A percentile compares a stretch with the other conserved stretches of the same genome.
These are phyloP conservation scores for Araneus ventricosus DNA, from an alignment of 1,140 invertebrate species.

Conservation along the genomic window DNA sequence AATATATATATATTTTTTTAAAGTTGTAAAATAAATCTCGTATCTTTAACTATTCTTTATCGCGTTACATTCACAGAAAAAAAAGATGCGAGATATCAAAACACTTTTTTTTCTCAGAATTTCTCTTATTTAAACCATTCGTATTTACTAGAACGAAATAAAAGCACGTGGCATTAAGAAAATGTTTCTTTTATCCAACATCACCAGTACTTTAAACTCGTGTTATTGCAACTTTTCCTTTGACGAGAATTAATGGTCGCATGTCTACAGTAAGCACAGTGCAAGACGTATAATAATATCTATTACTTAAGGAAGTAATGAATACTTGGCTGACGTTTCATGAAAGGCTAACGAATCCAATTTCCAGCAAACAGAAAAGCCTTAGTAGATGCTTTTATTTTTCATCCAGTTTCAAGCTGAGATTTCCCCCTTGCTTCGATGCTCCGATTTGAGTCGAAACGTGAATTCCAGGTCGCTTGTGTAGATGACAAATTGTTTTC, in stretches of 20 bases:
- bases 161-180: neutral
- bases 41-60: too few relatives aligned
- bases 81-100: too few relatives aligned
- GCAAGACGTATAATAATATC: neutral
- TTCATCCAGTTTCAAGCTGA: neutral
- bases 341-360: slow-evolving; percentile 31
- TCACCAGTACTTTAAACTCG: neutral
- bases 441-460: neutral
- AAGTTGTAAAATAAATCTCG: too few relatives aligned
- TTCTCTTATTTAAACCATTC: too few relatives aligned
- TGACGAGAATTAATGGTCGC: neutral
- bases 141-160: neutral
- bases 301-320: slow-evolving; percentile 28
- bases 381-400: slow-evolving; percentile 3
- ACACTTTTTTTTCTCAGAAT: too few relatives aligned
- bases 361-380: neutral
- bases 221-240: neutral
- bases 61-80: too few relatives aligned
- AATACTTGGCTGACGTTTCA: slow-evolving; percentile 1
- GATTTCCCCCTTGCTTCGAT: neutral
- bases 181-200: neutral
- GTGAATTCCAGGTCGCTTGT: slow-evolving; percentile 5
- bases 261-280: neutral
- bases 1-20: too few relatives aligned
- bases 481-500: slow-evolving; percentile 58